Conservation (phyloP, 37 sponge, comb jelly and placozoan genomes). For the Theonella swinhoei region DNA sequence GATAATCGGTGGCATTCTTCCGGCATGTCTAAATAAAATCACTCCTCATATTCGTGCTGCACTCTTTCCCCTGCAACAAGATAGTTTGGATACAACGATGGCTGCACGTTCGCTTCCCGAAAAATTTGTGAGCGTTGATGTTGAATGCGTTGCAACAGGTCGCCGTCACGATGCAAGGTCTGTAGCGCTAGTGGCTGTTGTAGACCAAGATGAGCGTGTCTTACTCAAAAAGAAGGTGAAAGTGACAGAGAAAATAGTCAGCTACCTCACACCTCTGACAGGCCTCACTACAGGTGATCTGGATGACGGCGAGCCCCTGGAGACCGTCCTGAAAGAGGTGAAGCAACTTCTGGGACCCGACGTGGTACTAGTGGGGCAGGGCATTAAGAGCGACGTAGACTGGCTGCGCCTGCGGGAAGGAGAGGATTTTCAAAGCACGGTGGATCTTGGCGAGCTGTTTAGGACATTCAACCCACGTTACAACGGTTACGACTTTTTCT, state of each 20-base stretch:
- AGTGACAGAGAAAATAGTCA: neutral
- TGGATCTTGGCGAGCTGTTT: slow-evolving; percentile 50
- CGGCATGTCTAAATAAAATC: no score
- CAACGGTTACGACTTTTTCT: slow-evolving; percentile 10
- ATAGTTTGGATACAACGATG: neutral
- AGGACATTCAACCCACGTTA: slow-evolving; percentile 56
- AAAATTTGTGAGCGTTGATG: slow-evolving; percentile 11
- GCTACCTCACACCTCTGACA: slow-evolving; percentile 39
- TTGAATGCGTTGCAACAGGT: slow-evolving; percentile 45
- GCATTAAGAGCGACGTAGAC: slow-evolving; percentile 23
- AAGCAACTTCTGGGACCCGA: slow-evolving; percentile 14
- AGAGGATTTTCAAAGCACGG: slow-evolving; percentile 6
- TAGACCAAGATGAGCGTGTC: slow-evolving; percentile 19
- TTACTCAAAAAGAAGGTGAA: slow-evolving; percentile 17
- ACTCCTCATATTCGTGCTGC: no score
- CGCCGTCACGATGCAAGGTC: slow-evolving; percentile 8
- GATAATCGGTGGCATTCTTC: no score
- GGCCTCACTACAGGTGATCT: slow-evolving; percentile 27
- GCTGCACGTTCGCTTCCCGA: neutral
- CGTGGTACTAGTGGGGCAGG: slow-evolving; percentile 41
- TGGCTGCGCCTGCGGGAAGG: slow-evolving; percentile 54
- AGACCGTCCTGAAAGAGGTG: slow-evolving; percentile 17
- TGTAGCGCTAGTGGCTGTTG: slow-evolving; percentile 9
- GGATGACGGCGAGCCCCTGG: neutral
- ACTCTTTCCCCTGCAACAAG: no score